A percentile compares a stretch with the other conserved stretches of the same genome.
phyloP scores from a whole-genome alignment of 2,113 vertebrate species.

The Mandrillus leucophaeus region DNA sequence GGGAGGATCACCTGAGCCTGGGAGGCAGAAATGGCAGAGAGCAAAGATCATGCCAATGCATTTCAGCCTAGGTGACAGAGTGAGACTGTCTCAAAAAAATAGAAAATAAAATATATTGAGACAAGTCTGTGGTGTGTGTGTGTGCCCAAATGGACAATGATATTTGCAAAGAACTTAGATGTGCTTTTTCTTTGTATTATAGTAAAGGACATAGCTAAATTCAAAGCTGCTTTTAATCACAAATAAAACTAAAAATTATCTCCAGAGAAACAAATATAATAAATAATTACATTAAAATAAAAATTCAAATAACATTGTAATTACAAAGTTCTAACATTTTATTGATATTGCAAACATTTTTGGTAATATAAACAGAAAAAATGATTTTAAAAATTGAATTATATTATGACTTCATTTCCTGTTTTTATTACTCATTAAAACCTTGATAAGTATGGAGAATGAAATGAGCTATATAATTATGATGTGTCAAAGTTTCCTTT shows the following conservation, averaged over 20 bases:
- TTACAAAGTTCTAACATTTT: conserved; percentile 20
- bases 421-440: conserved; percentile 58
- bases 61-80: too few relatives aligned
- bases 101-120: too few relatives aligned
- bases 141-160: background rate
- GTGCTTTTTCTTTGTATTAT: conserved; percentile 5
- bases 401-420: conserved; percentile 50
- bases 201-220: conserved; percentile 25
- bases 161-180: conserved; percentile 50
- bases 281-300: background rate
- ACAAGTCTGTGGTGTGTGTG: too few relatives aligned
- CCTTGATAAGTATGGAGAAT: conserved; percentile 23
- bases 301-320: background rate
- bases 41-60: too few relatives aligned
- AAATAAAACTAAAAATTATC: background rate
- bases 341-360: conserved; percentile 32
- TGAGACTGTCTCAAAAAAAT: too few relatives aligned
- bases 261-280: too few relatives aligned
- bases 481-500: conserved; percentile 32
- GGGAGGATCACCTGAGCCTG: too few relatives aligned
- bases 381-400: conserved; percentile 44
- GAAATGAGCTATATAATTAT: conserved; percentile 58
- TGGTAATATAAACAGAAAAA: conserved; percentile 31
- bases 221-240: conserved; percentile 49
- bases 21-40: too few relatives aligned